Conservation (phyloP, 92 coral and sea anemone genomes). For the Paramuricea clavata region DNA sequence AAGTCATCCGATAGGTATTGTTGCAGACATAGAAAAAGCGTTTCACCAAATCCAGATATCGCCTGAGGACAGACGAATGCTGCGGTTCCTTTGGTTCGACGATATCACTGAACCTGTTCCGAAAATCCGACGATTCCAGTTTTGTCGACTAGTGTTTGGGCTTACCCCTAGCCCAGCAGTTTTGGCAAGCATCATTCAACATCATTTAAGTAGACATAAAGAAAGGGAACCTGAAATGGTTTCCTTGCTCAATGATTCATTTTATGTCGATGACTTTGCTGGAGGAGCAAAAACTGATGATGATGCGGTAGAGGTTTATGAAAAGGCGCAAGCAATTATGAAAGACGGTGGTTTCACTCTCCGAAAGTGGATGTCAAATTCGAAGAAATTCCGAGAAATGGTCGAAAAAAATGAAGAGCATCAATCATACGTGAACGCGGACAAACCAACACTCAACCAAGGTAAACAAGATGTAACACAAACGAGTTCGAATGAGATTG, state of each 20-base stretch:
- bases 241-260: neutral
- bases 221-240: neutral
- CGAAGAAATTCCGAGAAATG: constrained; percentile 7
- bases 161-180: constrained; percentile 6
- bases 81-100: constrained; percentile 6
- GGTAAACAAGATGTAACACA: too few species aligned
- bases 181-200: neutral
- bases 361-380: constrained; percentile 5
- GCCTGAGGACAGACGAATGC: neutral
- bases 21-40: constrained; percentile 13
- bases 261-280: constrained; percentile 19
- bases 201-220: neutral
- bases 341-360: too few species aligned
- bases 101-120: neutral
- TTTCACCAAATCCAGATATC: neutral
- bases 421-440: too few species aligned
- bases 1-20: neutral
- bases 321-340: neutral
- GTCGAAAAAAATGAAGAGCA: too few species aligned
- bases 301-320: neutral
- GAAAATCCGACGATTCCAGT: neutral
- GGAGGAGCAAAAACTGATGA: neutral
- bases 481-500: too few species aligned
- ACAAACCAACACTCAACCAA: too few species aligned
- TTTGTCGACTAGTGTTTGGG: neutral